Evolutionary conservation across 2,113 vertebrate genomes (phyloP), one percentile per base, ranked within the genome.

Genomic region (Solea solea): DNA sequence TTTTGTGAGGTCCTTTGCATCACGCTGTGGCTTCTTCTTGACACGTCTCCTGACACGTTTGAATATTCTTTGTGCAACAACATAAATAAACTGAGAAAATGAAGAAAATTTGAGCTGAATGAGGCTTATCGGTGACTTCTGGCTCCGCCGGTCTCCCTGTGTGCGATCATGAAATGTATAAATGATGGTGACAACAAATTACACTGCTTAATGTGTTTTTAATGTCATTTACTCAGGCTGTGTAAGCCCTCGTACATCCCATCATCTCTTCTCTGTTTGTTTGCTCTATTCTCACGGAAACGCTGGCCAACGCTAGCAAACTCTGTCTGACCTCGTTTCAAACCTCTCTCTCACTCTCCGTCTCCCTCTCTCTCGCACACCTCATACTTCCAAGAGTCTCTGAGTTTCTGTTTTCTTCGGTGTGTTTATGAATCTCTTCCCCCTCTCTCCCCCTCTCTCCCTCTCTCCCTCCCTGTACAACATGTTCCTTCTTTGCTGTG

Each of bases 251-350:
- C 34, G 5, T 34, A 44, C 42, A 44, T 53, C 45, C 40, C 44
- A 59, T 66, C 50, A 72, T 74, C 60, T 52, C 69, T 57, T 25
- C 72, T 54, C 70, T 82, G 7, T 81, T 52, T 67, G 69, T 86
- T 78, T 75, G 44, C 64, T 60, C 61, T 68, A 51, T 51, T 83
- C 74, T 85, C 82, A 83, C 82, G 46, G 69, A 79, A 64, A 83
- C 60, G 61, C 70, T 21, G 82, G 53, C 75, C 60, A 74, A 41
- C 74, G 49, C 41, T 64, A 62, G 50, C 57, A 53, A 75, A 52
- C 75, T 14, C 66, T 9, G 42, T 66, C 78, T 72, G 83, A 78
- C 80, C 80, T 78, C 79, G 21, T 48, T 83, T 58, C 51, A 64
- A 59, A 64, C 66, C 71, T 34, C 58, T 41, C 42, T 9, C 25